Conservation (phyloP, 2,888 invertebrate genomes). For the Resseliella maxima region DNA sequence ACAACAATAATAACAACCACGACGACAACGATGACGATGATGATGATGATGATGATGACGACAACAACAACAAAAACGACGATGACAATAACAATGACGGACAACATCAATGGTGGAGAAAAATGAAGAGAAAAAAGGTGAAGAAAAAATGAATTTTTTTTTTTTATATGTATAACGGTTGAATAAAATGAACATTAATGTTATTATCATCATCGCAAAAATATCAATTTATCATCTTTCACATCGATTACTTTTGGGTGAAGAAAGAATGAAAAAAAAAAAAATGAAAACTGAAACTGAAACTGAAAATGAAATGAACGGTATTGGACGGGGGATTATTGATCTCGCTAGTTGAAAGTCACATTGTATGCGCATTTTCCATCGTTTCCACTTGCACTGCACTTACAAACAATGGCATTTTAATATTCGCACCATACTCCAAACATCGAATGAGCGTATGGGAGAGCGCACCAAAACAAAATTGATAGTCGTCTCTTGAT, state of each 20-base stretch:
- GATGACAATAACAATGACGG: background rate
- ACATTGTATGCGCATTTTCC: background rate
- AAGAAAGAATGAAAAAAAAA: background rate
- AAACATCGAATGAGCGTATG: background rate
- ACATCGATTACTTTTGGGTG: background rate
- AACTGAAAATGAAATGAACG: background rate
- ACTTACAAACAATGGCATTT: conserved; percentile 42
- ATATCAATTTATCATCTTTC: conserved; percentile 51
- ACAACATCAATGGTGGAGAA: background rate
- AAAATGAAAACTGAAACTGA: background rate
- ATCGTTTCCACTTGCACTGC: background rate
- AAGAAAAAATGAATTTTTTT: too few species aligned
- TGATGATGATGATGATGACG: too few species aligned
- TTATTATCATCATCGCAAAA: background rate
- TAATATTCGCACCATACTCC: conserved; percentile 45
- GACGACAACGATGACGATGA: too few species aligned
- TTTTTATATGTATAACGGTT: too few species aligned
- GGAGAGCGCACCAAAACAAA: conserved; percentile 35
- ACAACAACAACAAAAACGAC: background rate
- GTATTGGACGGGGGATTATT: background rate
- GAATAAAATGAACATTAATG: conserved; percentile 39
- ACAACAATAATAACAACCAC: too few species aligned
- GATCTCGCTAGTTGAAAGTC: conserved; percentile 22
- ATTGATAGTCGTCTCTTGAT: conserved; percentile 19
- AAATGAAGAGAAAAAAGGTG: background rate